These are phyloP conservation scores for Psittacara wagleri DNA, from an alignment of 2,113 vertebrate genomes.

Conservation along the genomic window DNA sequence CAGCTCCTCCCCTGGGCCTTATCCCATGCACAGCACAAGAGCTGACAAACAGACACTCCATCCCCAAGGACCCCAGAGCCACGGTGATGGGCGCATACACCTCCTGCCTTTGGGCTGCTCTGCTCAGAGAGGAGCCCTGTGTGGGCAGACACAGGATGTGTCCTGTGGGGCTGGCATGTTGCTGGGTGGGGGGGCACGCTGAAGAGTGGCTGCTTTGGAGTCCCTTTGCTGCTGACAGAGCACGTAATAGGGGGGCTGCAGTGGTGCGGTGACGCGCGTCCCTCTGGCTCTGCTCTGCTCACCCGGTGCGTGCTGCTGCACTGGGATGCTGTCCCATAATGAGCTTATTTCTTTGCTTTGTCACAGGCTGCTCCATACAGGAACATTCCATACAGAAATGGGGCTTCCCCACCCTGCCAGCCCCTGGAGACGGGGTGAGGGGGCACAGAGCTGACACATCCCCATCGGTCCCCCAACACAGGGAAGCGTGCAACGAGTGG, in stretches of 20 bases:
- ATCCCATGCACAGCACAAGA: neutral
- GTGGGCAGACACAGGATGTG: neutral
- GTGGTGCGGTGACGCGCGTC: neutral
- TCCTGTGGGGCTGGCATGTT: neutral
- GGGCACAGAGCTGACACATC: accelerated
- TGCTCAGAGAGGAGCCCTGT: neutral
- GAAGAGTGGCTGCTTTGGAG: neutral
- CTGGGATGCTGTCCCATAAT: neutral
- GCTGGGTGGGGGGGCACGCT: neutral
- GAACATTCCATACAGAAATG: neutral
- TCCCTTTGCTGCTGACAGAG: neutral
- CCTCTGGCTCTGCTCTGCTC: neutral
- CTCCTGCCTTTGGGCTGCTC: neutral
- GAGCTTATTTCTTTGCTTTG: conserved; percentile 28
- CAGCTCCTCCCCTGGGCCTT: neutral
- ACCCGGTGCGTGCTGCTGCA: neutral
- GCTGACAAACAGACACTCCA: neutral
- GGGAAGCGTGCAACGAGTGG: accelerated
- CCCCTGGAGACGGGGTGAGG: accelerated
- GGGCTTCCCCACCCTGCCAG: neutral
- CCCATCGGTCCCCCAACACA: neutral
- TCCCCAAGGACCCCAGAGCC: neutral
- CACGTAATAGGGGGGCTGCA: neutral
- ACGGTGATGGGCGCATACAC: accelerated
- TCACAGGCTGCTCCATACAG: neutral